Percentiles rank a stretch among this genome's conserved stretches.
phyloP scores from a whole-genome alignment of 2,888 invertebrate genomes.

The Megalurothrips usitatus region DNA sequence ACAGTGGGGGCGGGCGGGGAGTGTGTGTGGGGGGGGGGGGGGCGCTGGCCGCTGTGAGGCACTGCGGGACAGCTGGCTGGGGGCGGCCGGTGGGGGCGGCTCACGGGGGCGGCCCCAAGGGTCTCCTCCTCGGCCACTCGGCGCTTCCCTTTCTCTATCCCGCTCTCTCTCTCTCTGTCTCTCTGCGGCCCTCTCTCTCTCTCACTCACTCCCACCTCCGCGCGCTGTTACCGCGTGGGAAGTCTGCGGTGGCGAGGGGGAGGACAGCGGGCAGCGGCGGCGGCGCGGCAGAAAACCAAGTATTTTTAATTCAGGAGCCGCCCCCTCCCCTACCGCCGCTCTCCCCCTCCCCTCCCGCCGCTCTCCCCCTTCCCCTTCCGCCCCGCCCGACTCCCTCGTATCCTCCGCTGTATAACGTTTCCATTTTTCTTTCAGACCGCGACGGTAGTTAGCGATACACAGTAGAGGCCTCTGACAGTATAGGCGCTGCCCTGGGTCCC shows the following conservation, averaged over 20 bases:
- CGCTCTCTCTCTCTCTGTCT: too few relatives aligned
- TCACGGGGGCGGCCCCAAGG: too few relatives aligned
- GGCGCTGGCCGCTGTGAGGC: not conserved
- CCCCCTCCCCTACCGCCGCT: not conserved
- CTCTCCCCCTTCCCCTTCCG: not conserved
- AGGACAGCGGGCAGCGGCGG: not conserved
- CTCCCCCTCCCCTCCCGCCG: not conserved
- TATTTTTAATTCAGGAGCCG: conserved; percentile 17
- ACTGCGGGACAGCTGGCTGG: not conserved
- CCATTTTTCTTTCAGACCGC: too few relatives aligned
- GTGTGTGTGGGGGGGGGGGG: not conserved
- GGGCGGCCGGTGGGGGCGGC: too few relatives aligned
- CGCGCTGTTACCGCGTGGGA: not conserved
- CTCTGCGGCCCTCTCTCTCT: not conserved
- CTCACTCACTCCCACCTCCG: not conserved
- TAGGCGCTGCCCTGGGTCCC: too few relatives aligned
- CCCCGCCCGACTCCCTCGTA: not conserved
- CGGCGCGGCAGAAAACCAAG: not conserved
- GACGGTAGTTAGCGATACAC: too few relatives aligned
- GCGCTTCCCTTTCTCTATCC: too few relatives aligned
- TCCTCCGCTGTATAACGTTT: too few relatives aligned
- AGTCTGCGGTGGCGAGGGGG: not conserved
- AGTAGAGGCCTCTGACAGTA: too few relatives aligned
- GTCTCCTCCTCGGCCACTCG: too few relatives aligned
- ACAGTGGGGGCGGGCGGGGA: too few relatives aligned